Evolutionary conservation across 2,113 vertebrate genomes (phyloP), one percentile per base, ranked within the genome.

Genomic region (Ariopsis seemanni): DNA sequence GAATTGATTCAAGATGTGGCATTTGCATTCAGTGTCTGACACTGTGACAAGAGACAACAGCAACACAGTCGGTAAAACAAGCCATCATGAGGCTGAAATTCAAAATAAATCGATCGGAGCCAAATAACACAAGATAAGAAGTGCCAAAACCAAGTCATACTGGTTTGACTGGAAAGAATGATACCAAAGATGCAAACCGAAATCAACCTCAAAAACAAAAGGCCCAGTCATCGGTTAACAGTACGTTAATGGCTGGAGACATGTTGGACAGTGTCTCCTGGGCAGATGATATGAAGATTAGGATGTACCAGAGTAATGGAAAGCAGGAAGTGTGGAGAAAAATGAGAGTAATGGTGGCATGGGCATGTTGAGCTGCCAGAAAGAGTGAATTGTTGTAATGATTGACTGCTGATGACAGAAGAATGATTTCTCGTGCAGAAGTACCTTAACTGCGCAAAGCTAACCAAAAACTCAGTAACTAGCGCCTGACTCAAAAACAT

Each of bases 351-450:
- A 25, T 50, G 55, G 71, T 85, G 83, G 2, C 55, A 30, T 62
- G 72, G 58, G 27, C 74, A 65, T 52, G 75, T 25, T 11, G 15
- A 62, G 74, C 58, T 52, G 75, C 18, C 48, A 79, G 84, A 9
- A 18, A 63, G 18, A 53, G 48, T 48, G 18, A 78, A n/a, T 50
- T 25, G n/a, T 62, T 79, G 74, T 17, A 57, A 79, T 65, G n/a
- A 67, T 6, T 55, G 72, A 27, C 85, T 86, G 84, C 48, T 62
- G 50, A 65, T 62, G 27, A 74, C 48, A 30, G 57, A n/a, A 34
- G 48, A 74, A 78, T 58, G 72, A 85, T 55, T 85, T 75, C 69
- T 72, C 25, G 27, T 48, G 48, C 69, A 72, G 82, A 84, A 57
- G 67, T 30, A 22, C 42, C 67, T 74, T 75, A 77, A 52, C 57